Evolutionary conservation across 2,797 vertebrate genomes (phyloP).

Genomic region (Xiphorhynchus erythropygius): DNA sequence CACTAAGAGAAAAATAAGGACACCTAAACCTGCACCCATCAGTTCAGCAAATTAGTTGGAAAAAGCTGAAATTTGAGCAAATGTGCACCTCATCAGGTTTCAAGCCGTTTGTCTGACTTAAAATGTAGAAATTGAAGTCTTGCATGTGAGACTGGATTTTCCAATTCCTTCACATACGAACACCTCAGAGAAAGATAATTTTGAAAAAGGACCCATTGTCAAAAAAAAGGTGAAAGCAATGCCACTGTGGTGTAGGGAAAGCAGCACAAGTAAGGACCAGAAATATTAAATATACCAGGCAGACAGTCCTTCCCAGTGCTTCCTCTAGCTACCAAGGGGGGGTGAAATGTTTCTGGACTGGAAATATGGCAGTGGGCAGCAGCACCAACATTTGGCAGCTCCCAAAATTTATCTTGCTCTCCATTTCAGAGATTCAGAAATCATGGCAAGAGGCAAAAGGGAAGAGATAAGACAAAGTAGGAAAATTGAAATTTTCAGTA

Average conservation of each 20-base stretch:
- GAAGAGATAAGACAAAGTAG: not conserved
- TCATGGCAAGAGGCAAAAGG: not conserved
- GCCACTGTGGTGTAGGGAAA: not conserved
- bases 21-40: not conserved
- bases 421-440: not conserved
- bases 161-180: not conserved
- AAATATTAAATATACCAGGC: not conserved
- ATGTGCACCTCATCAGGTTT: not conserved
- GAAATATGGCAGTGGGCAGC: not conserved
- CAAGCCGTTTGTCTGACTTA: not conserved
- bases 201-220: not conserved
- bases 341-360: not conserved
- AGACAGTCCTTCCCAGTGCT: not conserved
- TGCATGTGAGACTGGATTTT: not conserved
- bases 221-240: not conserved
- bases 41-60: not conserved
- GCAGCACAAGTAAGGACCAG: not conserved
- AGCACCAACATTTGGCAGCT: not conserved
- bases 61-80: not conserved
- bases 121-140: not conserved
- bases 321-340: rapidly evolving
- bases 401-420: not conserved
- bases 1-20: not conserved
- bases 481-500: not conserved
- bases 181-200: not conserved